Percentiles rank a stretch among this genome's conserved stretches.
Conservation (phyloP, 1,140 invertebrate species). For the Dryas iulia region DNA sequence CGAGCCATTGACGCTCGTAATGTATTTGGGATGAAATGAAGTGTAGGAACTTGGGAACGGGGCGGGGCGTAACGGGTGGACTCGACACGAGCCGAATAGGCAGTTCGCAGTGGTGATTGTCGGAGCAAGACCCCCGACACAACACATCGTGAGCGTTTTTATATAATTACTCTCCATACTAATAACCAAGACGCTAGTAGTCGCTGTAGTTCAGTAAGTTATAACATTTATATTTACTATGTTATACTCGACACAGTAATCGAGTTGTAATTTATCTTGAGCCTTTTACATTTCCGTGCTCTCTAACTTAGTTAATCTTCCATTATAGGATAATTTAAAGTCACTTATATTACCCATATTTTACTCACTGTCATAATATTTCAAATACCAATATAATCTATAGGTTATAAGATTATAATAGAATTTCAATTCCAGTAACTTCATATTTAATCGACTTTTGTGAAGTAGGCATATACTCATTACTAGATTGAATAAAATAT, state of each 20-base stretch:
- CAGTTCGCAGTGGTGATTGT: neutral
- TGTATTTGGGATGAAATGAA: neutral
- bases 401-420: neutral
- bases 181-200: neutral
- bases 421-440: neutral
- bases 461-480: neutral
- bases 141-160: slow-evolving; percentile 5
- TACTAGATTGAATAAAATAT: too few species aligned
- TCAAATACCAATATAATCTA: neutral
- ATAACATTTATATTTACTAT: too few species aligned
- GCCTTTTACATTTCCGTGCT: too few species aligned
- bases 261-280: too few species aligned
- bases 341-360: too few species aligned
- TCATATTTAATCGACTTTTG: neutral
- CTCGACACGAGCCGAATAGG: neutral
- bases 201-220: too few species aligned
- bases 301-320: too few species aligned
- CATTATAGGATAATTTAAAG: too few species aligned
- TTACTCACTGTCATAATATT: too few species aligned
- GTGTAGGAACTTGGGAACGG: slow-evolving; percentile 9
- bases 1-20: slow-evolving; percentile 14
- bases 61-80: slow-evolving; percentile 1
- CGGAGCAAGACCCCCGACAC: slow-evolving; percentile 12
- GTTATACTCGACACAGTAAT: too few species aligned
- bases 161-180: neutral